Percentiles rank a stretch among this genome's conserved stretches.
Evolutionary conservation across 1,140 invertebrate species (phyloP).

Genomic region (Drosophila sp.): DNA sequence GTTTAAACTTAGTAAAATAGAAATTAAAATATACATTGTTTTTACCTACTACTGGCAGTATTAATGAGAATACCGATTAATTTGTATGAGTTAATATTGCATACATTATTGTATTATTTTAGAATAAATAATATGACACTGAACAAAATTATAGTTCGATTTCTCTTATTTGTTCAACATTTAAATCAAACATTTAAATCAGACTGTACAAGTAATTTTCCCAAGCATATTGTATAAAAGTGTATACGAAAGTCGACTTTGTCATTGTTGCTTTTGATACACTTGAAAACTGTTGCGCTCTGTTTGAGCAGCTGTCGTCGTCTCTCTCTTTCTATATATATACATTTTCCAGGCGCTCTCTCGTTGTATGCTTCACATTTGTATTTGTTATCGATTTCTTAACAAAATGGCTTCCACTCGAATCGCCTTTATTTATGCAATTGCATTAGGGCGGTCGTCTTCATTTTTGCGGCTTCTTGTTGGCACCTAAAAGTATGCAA

Average conservation of each 20-base stretch:
- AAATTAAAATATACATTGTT: no score
- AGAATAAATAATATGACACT: no score
- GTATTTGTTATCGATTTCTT: conserved; percentile 16
- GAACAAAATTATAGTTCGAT: no score
- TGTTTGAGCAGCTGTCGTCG: conserved; percentile 33
- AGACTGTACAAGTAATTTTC: not conserved
- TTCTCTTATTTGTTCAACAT: not conserved
- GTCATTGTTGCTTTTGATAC: not conserved
- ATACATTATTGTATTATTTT: no score
- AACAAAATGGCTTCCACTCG: conserved; percentile 27
- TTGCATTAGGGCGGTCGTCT: conserved; percentile 21
- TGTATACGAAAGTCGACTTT: not conserved
- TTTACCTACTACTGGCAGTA: no score
- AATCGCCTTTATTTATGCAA: conserved; percentile 40
- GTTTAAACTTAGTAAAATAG: no score
- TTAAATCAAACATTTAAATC: not conserved
- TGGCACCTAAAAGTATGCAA: conserved; percentile 72
- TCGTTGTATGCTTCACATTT: not conserved
- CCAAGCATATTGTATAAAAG: not conserved
- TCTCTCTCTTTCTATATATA: not conserved
- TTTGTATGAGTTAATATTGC: no score
- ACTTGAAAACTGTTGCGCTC: conserved; percentile 16
- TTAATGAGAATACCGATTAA: no score
- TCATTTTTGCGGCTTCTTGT: conserved; percentile 46
- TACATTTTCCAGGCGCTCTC: no score